A percentile compares a stretch with the other conserved stretches of the same genome.
These are phyloP conservation scores for Marasmarcha lunaedactyla DNA, from an alignment of 2,888 invertebrate genomes.

Conservation along the genomic window DNA sequence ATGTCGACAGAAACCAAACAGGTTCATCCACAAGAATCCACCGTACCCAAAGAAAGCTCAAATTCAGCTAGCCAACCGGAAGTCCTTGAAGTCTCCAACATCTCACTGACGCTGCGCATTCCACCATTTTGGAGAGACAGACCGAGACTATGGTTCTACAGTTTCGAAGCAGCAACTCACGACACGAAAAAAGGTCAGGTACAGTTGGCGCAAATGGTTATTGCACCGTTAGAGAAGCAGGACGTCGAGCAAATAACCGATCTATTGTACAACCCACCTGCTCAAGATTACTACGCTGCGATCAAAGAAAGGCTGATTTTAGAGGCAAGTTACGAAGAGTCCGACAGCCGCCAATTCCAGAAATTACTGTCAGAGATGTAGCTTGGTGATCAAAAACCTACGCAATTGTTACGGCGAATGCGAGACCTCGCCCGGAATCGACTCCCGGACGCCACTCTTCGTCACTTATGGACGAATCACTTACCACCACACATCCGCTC, in stretches of 20 bases:
- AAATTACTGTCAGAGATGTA: neutral
- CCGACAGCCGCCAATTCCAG: neutral
- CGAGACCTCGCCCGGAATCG: neutral
- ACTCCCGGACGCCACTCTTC: neutral
- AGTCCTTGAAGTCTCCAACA: neutral
- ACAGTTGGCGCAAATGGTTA: neutral
- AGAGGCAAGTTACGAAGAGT: neutral
- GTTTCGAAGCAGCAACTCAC: constrained; percentile 7
- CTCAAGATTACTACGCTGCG: neutral
- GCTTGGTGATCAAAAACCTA: neutral
- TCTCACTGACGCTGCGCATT: constrained; percentile 2
- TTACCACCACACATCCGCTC: neutral
- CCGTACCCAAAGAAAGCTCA: no score
- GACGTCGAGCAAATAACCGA: constrained; percentile 4
- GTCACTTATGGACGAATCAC: neutral
- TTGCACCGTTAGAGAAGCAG: neutral
- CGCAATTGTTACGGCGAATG: neutral
- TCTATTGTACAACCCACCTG: constrained; percentile 4
- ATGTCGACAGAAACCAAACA: no score
- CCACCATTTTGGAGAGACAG: constrained; percentile 7
- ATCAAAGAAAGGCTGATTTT: neutral
- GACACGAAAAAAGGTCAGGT: constrained; percentile 4
- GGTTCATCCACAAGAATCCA: no score
- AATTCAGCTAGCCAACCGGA: neutral
- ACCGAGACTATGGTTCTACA: constrained; percentile 7